Percentiles rank a stretch among this genome's conserved stretches.
Evolutionary conservation across 2,797 vertebrate species (phyloP).

Genomic region (Melanotaenia maccullochi): DNA sequence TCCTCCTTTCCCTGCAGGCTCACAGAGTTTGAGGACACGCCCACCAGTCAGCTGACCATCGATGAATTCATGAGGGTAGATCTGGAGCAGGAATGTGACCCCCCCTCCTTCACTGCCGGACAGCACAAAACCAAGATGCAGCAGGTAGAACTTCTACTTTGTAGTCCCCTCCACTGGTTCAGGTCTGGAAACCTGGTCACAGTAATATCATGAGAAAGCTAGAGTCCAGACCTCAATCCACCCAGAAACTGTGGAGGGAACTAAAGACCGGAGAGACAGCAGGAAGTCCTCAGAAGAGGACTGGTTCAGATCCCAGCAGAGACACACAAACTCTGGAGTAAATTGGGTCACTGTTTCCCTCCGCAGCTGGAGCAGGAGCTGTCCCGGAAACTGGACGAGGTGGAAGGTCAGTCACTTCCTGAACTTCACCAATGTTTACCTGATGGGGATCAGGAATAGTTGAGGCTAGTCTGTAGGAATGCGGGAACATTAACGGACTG

Average conservation of each 20-base stretch:
- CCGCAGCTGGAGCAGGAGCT: conserved; percentile 92
- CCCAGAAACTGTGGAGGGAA: too few relatives aligned
- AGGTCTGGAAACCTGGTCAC: too few relatives aligned
- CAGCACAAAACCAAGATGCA: conserved; percentile 91
- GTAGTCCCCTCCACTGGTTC: neutral
- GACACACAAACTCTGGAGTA: neutral
- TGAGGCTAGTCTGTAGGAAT: too few relatives aligned
- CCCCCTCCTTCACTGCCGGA: conserved; percentile 92
- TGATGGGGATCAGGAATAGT: neutral
- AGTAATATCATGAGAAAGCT: too few relatives aligned
- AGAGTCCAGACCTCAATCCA: too few relatives aligned
- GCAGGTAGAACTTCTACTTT: conserved; percentile 81
- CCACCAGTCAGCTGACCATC: conserved; percentile 96
- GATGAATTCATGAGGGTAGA: conserved; percentile 98
- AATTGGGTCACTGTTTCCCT: neutral
- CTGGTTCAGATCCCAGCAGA: too few relatives aligned
- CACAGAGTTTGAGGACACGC: conserved; percentile 96
- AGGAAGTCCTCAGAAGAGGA: too few relatives aligned
- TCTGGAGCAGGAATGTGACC: conserved; percentile 94
- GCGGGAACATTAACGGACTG: too few relatives aligned
- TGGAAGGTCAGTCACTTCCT: conserved; percentile 86
- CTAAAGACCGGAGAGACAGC: too few relatives aligned
- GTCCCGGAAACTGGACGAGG: conserved; percentile 91
- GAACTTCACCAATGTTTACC: neutral
- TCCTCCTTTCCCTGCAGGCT: conserved; percentile 78